Conservation (phyloP, 2,888 invertebrate species). For the Gymnoscelis rufifasciata region DNA sequence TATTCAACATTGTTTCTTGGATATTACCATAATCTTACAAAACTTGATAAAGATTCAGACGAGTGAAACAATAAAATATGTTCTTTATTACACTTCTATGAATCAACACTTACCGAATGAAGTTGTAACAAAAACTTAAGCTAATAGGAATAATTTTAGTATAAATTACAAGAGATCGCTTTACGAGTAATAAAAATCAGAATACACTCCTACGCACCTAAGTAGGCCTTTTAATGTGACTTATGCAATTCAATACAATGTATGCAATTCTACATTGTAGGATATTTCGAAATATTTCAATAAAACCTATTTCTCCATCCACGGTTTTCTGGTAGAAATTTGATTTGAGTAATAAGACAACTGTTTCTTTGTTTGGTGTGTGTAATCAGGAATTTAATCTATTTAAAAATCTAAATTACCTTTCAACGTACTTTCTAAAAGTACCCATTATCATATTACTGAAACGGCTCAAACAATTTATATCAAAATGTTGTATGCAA, state of each 20-base stretch:
- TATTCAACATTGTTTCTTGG: constrained; percentile 6
- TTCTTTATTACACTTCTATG: constrained; percentile 26
- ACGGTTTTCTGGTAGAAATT: too few relatives aligned
- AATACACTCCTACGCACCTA: constrained; percentile 43
- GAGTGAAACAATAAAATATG: constrained; percentile 22
- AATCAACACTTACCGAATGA: constrained; percentile 33
- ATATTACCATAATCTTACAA: constrained; percentile 15
- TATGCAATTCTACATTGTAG: constrained; percentile 22
- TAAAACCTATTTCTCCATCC: too few relatives aligned
- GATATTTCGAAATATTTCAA: too few relatives aligned
- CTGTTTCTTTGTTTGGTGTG: too few relatives aligned
- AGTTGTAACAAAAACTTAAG: constrained; percentile 35
- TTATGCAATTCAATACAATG: constrained; percentile 41
- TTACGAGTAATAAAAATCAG: constrained; percentile 42
- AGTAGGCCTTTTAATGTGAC: constrained; percentile 20
- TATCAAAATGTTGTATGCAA: too few relatives aligned
- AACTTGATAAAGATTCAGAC: constrained; percentile 18
- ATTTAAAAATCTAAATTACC: too few relatives aligned
- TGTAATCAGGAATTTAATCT: too few relatives aligned
- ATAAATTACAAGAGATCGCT: constrained; percentile 29
- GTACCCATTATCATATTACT: too few relatives aligned
- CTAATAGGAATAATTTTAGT: constrained; percentile 34
- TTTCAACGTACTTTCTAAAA: too few relatives aligned
- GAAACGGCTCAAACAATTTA: too few relatives aligned
- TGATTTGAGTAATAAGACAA: too few relatives aligned